Conservation (phyloP, 1,140 invertebrate genomes). For the Drosophila bocqueti region DNA sequence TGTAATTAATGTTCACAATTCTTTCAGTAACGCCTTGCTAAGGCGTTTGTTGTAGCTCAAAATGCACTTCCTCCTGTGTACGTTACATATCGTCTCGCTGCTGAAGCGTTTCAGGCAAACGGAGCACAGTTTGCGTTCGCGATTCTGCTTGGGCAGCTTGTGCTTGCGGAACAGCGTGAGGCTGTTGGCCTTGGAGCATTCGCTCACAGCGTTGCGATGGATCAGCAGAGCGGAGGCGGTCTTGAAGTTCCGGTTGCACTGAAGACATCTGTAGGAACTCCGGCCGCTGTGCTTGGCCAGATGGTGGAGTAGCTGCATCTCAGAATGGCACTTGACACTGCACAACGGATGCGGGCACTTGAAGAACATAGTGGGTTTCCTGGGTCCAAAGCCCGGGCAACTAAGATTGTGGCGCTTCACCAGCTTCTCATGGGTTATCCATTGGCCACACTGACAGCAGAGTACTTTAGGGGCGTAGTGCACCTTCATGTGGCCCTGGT, state of each 20-base stretch:
- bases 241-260: constrained; percentile 40
- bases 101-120: constrained; percentile 47
- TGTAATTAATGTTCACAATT: background rate
- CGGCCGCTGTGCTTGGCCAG: constrained; percentile 22
- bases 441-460: constrained; percentile 52
- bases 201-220: constrained; percentile 16
- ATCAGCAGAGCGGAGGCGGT: constrained; percentile 27
- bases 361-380: constrained; percentile 8
- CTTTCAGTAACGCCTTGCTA: background rate
- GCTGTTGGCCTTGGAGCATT: constrained; percentile 22
- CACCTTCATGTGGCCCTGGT: constrained; percentile 49
- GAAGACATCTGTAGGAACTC: constrained; percentile 36
- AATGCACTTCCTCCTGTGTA: constrained; percentile 44
- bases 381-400: constrained; percentile 11
- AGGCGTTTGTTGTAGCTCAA: constrained; percentile 14
- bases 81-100: background rate
- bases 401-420: constrained; percentile 35
- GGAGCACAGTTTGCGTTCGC: constrained; percentile 18
- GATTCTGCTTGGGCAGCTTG: background rate
- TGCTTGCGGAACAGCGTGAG: constrained; percentile 5
- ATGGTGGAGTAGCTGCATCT: constrained; percentile 40
- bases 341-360: constrained; percentile 66
- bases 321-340: constrained; percentile 25
- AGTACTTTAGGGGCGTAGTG: constrained; percentile 52
- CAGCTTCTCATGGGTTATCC: constrained; percentile 24